These are phyloP conservation scores for Cyanoderma ruficeps DNA, from an alignment of 2,113 vertebrate genomes.

Conservation along the genomic window DNA sequence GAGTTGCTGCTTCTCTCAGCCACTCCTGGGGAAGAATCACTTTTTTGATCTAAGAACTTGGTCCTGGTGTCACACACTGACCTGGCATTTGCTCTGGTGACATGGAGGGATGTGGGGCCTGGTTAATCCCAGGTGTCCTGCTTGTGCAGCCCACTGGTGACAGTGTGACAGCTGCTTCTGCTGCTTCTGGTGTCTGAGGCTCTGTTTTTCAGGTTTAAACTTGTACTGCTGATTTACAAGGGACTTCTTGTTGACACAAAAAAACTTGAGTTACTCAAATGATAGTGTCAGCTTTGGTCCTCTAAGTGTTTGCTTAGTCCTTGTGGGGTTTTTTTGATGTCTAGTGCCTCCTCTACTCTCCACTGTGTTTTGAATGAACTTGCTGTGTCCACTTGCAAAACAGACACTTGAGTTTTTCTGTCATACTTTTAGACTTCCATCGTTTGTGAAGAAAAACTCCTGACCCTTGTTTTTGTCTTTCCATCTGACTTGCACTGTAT, in stretches of 20 bases:
- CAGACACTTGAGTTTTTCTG: background rate
- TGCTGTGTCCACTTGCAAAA: background rate
- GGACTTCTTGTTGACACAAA: background rate
- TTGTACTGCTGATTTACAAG: background rate
- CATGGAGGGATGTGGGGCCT: rapidly evolving
- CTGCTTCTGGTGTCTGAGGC: background rate
- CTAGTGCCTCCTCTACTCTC: background rate
- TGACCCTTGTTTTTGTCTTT: background rate
- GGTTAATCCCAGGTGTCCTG: rapidly evolving
- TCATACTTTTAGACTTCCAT: background rate
- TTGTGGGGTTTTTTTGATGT: background rate
- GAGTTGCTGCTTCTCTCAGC: background rate
- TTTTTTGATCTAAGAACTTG: background rate
- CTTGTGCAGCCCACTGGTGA: background rate
- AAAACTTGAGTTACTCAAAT: background rate
- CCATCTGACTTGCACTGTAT: background rate
- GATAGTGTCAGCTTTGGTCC: background rate
- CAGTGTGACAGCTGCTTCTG: background rate
- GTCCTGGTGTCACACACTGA: background rate
- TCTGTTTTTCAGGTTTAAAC: background rate
- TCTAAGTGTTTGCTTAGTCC: background rate
- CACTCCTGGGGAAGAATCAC: background rate
- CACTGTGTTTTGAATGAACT: background rate
- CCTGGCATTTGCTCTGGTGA: background rate
- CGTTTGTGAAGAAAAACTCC: background rate